phyloP scores from a whole-genome alignment of 1,140 invertebrate genomes.

The Eufriesea mexicana region DNA sequence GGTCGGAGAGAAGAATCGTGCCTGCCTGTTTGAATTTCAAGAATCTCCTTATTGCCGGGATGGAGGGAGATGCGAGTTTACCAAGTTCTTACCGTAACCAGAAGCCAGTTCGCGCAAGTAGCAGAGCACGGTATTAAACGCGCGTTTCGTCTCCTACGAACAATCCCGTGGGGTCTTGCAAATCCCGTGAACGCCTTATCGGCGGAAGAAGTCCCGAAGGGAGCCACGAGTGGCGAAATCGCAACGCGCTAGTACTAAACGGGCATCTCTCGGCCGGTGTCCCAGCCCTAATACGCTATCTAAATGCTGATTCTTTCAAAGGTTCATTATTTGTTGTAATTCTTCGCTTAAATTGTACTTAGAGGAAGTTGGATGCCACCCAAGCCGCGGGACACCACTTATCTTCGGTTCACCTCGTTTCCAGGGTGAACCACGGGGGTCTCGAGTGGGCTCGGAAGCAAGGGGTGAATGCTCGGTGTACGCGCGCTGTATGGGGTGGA shows the following conservation, averaged over 20 bases:
- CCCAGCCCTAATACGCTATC: constrained; percentile 65
- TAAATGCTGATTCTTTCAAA: constrained; percentile 73
- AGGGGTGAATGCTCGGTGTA: background rate
- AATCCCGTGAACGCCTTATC: constrained; percentile 28
- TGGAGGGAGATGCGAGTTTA: constrained; percentile 6
- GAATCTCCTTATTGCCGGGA: no score
- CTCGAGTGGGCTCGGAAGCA: background rate
- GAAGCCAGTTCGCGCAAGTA: background rate
- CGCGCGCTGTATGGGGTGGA: background rate
- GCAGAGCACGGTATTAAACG: constrained; percentile 8
- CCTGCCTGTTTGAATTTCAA: background rate
- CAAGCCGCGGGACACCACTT: constrained; percentile 33
- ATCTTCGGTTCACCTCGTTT: constrained; percentile 20
- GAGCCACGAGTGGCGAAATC: constrained; percentile 32
- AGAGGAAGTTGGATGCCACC: constrained; percentile 31
- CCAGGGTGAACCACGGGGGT: background rate
- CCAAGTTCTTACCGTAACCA: background rate
- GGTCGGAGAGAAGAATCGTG: background rate
- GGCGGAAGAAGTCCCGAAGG: background rate
- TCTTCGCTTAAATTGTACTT: constrained; percentile 65
- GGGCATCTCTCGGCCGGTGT: no score
- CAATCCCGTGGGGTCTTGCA: background rate
- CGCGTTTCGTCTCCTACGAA: constrained; percentile 16
- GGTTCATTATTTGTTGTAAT: constrained; percentile 72
- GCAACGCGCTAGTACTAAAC: constrained; percentile 41